Conservation (phyloP, 2,888 invertebrate species). For the Drosophila fungiperda region DNA sequence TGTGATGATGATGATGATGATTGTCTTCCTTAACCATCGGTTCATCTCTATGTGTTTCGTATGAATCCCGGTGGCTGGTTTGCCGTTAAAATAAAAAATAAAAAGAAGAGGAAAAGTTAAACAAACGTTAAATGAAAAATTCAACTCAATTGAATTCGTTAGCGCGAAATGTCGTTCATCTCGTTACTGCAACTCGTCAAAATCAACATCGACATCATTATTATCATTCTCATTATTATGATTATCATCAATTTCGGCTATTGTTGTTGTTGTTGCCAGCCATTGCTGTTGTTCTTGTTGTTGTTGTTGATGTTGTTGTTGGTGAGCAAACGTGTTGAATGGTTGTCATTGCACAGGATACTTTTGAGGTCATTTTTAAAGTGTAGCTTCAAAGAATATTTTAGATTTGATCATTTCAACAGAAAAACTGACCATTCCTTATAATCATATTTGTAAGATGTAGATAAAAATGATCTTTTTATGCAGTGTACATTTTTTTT, state of each 20-base stretch:
- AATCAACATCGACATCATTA: conserved; percentile 11
- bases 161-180: conserved; percentile 82
- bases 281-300: conserved; percentile 13
- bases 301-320: conserved; percentile 6
- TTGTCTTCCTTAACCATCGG: conserved; percentile 28
- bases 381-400: conserved; percentile 1
- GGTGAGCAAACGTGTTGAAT: conserved; percentile 25
- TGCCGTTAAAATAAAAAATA: conserved; percentile 39
- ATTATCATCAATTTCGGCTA: conserved; percentile 15
- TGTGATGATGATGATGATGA: conserved; percentile 8
- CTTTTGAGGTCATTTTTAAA: conserved; percentile 28
- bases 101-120: conserved; percentile 57
- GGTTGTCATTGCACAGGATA: conserved; percentile 40
- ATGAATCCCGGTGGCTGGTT: conserved; percentile 56
- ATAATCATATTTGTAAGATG: background rate
- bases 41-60: conserved; percentile 30
- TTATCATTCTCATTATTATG: conserved; percentile 5
- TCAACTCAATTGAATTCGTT: conserved; percentile 84
- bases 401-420: conserved; percentile 16
- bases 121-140: conserved; percentile 82
- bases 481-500: background rate
- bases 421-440: conserved; percentile 13
- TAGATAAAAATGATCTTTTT: background rate
- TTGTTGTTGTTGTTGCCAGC: conserved; percentile 4
- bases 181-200: conserved; percentile 51